These are phyloP conservation scores for Corythornis madagascariensis DNA, from an alignment of 2,113 vertebrate species.

Conservation along the genomic window DNA sequence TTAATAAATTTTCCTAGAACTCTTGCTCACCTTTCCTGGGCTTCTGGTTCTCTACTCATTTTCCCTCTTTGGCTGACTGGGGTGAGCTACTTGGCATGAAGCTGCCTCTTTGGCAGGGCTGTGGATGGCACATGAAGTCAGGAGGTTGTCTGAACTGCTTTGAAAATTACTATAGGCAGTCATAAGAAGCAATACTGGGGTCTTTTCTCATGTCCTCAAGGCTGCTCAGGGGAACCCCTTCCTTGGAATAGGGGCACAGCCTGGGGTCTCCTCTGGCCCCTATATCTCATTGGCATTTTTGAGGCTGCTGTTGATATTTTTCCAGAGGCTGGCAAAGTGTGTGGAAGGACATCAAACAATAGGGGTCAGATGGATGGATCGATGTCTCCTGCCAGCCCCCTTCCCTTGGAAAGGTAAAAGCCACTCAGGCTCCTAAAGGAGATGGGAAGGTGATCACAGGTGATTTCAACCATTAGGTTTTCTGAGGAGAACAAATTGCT, in stretches of 20 bases:
- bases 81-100: not conserved
- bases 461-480: rapidly evolving
- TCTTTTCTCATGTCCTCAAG: rapidly evolving
- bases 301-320: not conserved
- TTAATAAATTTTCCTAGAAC: not conserved
- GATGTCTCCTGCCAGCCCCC: not conserved
- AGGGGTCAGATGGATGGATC: not conserved
- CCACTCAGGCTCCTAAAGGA: not conserved
- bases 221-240: not conserved
- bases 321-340: not conserved
- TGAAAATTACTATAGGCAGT: not conserved
- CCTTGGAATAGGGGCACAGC: not conserved
- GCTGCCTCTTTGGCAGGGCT: not conserved
- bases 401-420: not conserved
- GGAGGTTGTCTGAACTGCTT: not conserved
- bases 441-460: not conserved
- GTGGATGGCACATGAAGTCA: too few relatives aligned
- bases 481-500: not conserved
- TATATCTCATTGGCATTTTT: not conserved
- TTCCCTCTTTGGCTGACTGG: not conserved
- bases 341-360: not conserved
- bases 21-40: not conserved
- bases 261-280: too few relatives aligned
- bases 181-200: not conserved
- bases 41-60: not conserved